Evolutionary conservation across 2,888 invertebrate species (phyloP).

Genomic region (Drosophila multiciliata): DNA sequence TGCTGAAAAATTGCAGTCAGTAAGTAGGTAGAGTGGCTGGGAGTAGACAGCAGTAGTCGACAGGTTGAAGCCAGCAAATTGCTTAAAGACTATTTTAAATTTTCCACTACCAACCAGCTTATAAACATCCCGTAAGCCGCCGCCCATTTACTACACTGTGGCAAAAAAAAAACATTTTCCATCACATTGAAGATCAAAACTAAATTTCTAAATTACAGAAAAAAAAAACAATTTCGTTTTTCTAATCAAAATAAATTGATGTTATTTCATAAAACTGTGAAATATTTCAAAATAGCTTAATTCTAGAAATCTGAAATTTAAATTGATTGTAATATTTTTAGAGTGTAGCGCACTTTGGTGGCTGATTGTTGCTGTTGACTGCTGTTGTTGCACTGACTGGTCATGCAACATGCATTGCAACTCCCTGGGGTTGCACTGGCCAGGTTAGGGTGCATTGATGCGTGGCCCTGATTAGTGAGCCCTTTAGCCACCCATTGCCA

Average conservation of each 20-base stretch:
- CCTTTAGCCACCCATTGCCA: slow-evolving; percentile 10
- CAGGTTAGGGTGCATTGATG: slow-evolving; percentile 36
- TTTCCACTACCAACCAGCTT: slow-evolving; percentile 18
- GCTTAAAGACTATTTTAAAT: slow-evolving; percentile 64
- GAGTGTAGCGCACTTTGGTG: slow-evolving; percentile 4
- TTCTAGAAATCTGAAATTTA: neutral
- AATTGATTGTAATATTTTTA: neutral
- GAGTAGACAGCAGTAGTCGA: slow-evolving; percentile 14
- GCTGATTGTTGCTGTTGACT: slow-evolving; percentile 12
- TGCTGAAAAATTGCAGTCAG: slow-evolving; percentile 71
- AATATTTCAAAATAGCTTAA: neutral
- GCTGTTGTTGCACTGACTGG: slow-evolving; percentile 15
- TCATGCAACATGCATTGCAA: slow-evolving; percentile 30
- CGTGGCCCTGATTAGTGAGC: slow-evolving; percentile 41
- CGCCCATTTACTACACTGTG: neutral
- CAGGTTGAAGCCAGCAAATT: slow-evolving; percentile 65
- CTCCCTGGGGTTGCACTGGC: slow-evolving; percentile 2
- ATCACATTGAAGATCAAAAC: neutral
- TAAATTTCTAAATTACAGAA: neutral
- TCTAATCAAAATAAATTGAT: neutral
- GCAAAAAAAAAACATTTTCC: neutral
- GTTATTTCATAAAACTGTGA: neutral
- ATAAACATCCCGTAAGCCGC: slow-evolving; percentile 1
- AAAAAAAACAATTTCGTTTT: neutral
- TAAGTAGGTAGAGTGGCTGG: slow-evolving; percentile 11